These are phyloP conservation scores for Willisornis vidua DNA, from an alignment of 2,113 vertebrate species.

Conservation along the genomic window DNA sequence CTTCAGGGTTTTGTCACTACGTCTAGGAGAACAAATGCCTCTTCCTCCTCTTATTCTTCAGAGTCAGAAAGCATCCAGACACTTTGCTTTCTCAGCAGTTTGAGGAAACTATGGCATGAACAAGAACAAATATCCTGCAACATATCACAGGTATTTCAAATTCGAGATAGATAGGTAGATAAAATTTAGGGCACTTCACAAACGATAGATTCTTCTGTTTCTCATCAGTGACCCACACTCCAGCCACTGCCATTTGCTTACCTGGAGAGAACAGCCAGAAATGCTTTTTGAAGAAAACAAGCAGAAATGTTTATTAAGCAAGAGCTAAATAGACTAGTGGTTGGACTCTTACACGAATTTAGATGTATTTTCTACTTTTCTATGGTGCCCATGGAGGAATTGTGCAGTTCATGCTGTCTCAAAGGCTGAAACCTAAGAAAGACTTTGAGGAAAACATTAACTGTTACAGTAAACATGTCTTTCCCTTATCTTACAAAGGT, in stretches of 20 bases:
- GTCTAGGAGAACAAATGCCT: not conserved
- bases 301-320: not conserved
- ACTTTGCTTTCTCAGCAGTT: constrained; percentile 23
- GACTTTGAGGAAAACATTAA: not conserved
- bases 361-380: not conserved
- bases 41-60: not conserved
- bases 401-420: not conserved
- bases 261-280: not conserved
- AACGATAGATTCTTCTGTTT: not conserved
- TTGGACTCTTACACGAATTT: not conserved
- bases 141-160: not conserved
- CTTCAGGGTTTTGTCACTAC: not conserved
- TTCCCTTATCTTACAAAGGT: not conserved
- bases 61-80: not conserved
- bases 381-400: not conserved
- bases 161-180: not conserved
- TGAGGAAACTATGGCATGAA: not conserved
- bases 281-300: not conserved
- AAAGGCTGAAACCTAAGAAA: not conserved
- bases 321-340: not conserved
- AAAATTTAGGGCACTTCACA: not conserved
- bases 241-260: not conserved
- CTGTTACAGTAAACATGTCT: rapidly evolving
- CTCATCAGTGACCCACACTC: not conserved
- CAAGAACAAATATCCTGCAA: not conserved